A percentile compares a stretch with the other conserved stretches of the same genome.
Evolutionary conservation across 2,113 vertebrate genomes (phyloP).

Genomic region (Mionectes macconnelli): DNA sequence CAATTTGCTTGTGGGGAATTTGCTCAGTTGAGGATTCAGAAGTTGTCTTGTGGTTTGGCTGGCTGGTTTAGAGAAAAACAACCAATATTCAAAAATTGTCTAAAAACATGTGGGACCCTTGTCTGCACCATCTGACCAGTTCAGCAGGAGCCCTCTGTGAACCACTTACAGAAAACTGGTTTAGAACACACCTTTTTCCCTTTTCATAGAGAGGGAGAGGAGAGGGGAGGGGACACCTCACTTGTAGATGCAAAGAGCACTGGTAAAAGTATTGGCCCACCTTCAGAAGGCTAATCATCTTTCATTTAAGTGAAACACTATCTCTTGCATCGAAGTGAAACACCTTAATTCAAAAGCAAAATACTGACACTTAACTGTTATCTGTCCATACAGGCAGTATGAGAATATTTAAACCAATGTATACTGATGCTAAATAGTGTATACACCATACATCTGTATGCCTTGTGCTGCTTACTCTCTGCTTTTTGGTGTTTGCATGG

Average conservation of each 20-base stretch:
- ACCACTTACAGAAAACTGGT: neutral
- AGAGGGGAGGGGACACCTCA: neutral
- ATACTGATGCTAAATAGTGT: neutral
- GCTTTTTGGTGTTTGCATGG: neutral
- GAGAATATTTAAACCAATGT: neutral
- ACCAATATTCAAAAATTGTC: neutral
- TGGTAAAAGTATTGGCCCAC: neutral
- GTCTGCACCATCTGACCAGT: neutral
- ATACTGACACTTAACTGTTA: neutral
- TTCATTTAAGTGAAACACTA: neutral
- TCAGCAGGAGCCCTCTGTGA: neutral
- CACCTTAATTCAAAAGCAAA: neutral
- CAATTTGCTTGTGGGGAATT: conserved; percentile 22
- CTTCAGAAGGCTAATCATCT: neutral
- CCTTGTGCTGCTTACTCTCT: neutral
- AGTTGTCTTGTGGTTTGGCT: conserved; percentile 42
- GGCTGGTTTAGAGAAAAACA: neutral
- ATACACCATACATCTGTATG: neutral
- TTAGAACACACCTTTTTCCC: neutral
- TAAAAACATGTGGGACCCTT: conserved; percentile 18
- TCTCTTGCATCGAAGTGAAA: neutral
- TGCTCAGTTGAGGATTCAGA: conserved; percentile 14
- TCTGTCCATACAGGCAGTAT: neutral
- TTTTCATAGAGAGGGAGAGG: neutral
- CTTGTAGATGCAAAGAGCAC: neutral